A percentile compares a stretch with the other conserved stretches of the same genome.
phyloP scores from a whole-genome alignment of 2,113 vertebrate genomes.

The Nycticebus coucang region DNA sequence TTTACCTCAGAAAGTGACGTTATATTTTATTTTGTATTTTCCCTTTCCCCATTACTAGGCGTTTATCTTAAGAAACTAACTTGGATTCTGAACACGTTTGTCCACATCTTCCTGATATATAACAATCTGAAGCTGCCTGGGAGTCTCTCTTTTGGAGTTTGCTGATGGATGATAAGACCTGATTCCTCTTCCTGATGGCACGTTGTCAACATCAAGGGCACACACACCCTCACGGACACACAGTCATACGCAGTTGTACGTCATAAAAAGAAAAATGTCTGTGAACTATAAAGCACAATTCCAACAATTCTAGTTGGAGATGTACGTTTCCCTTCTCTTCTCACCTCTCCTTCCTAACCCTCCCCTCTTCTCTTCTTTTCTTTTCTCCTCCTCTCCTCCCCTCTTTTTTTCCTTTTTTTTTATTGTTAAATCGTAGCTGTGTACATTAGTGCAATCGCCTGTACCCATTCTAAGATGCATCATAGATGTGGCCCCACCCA shows the following conservation, averaged over 20 bases:
- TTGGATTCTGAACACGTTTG: background rate
- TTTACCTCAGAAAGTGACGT: too few species aligned
- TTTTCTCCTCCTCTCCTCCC: too few species aligned
- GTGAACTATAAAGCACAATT: background rate
- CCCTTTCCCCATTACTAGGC: background rate
- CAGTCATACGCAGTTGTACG: background rate
- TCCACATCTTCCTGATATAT: background rate
- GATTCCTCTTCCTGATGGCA: background rate
- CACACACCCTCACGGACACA: background rate
- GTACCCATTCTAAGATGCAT: too few species aligned
- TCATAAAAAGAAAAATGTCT: background rate
- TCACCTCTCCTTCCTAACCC: too few species aligned
- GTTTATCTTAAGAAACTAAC: background rate
- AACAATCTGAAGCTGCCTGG: background rate
- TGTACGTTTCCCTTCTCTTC: too few species aligned
- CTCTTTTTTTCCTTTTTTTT: too few species aligned
- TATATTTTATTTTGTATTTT: background rate
- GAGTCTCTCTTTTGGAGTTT: background rate
- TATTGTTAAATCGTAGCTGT: too few species aligned
- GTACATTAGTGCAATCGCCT: too few species aligned
- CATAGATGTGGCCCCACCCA: too few species aligned
- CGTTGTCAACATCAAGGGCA: background rate
- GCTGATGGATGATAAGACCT: background rate
- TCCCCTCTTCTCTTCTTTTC: too few species aligned
- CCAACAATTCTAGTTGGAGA: background rate